phyloP scores from a whole-genome alignment of 2,888 invertebrate genomes.

The Polia nebulosa region DNA sequence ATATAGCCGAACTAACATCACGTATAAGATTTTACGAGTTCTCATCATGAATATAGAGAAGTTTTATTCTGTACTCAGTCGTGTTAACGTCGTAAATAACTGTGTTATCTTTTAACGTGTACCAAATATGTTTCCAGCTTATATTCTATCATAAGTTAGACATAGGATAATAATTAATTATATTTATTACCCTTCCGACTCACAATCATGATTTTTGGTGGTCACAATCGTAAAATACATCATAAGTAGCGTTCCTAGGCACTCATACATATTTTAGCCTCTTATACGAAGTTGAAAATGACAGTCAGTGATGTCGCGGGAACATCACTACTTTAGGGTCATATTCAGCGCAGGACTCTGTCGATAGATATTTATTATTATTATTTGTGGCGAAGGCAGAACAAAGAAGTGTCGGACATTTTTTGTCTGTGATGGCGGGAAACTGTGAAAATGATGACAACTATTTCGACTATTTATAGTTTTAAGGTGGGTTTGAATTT shows the following conservation, averaged over 20 bases:
- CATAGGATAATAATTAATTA: constrained; percentile 82
- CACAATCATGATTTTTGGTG: constrained; percentile 89
- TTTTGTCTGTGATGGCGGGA: constrained; percentile 49
- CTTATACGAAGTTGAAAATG: constrained; percentile 76
- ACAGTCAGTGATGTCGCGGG: constrained; percentile 78
- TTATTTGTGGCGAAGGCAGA: constrained; percentile 60
- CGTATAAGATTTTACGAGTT: constrained; percentile 46
- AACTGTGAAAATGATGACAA: constrained; percentile 53
- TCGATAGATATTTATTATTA: constrained; percentile 60
- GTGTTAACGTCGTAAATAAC: constrained; percentile 17
- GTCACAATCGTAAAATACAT: constrained; percentile 87
- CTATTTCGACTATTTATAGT: constrained; percentile 46
- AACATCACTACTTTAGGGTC: constrained; percentile 76
- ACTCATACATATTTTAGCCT: constrained; percentile 87
- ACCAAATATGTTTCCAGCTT: constrained; percentile 63
- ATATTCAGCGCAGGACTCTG: constrained; percentile 70
- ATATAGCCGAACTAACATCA: constrained; percentile 37
- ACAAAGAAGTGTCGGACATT: constrained; percentile 62
- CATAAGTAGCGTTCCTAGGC: constrained; percentile 90
- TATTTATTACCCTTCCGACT: constrained; percentile 87
- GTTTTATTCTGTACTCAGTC: constrained; percentile 44
- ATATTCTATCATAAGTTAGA: constrained; percentile 79
- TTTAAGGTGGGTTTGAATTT: constrained; percentile 54
- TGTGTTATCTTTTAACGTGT: constrained; percentile 39
- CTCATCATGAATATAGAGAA: constrained; percentile 40